Conservation (phyloP, 1,140 invertebrate genomes). For the Heterodera carotae region DNA sequence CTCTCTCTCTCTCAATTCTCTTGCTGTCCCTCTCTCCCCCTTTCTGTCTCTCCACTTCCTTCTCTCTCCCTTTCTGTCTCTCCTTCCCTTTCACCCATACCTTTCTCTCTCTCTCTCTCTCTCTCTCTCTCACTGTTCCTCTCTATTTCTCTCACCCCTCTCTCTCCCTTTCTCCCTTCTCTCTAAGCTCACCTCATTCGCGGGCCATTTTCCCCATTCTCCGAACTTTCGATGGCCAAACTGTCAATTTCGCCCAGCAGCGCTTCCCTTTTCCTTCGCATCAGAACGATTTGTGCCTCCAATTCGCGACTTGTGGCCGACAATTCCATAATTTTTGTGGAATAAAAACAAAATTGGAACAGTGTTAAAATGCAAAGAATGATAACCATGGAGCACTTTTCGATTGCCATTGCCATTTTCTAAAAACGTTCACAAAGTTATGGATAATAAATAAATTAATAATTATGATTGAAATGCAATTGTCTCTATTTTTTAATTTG, state of each 20-base stretch:
- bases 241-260: slow-evolving; percentile 41
- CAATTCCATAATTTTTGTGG: neutral
- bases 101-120: no score
- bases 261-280: slow-evolving; percentile 33
- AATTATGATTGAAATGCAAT: no score
- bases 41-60: no score
- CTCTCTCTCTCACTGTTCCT: no score
- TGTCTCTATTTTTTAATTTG: no score
- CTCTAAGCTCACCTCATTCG: slow-evolving; percentile 1
- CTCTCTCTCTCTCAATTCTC: no score
- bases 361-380: neutral
- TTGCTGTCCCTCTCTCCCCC: no score
- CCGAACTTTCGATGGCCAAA: slow-evolving; percentile 39
- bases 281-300: slow-evolving; percentile 32
- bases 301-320: slow-evolving; percentile 8
- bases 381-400: neutral
- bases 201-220: slow-evolving; percentile 33
- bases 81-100: no score
- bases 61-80: no score
- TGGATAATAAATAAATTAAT: no score
- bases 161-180: no score
- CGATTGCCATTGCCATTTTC: neutral
- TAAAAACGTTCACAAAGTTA: neutral
- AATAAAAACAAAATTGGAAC: neutral
- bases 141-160: no score